Base-by-base conservation (phyloP, 2,797 vertebrate species). In the Xyrichtys novacula region DNA sequence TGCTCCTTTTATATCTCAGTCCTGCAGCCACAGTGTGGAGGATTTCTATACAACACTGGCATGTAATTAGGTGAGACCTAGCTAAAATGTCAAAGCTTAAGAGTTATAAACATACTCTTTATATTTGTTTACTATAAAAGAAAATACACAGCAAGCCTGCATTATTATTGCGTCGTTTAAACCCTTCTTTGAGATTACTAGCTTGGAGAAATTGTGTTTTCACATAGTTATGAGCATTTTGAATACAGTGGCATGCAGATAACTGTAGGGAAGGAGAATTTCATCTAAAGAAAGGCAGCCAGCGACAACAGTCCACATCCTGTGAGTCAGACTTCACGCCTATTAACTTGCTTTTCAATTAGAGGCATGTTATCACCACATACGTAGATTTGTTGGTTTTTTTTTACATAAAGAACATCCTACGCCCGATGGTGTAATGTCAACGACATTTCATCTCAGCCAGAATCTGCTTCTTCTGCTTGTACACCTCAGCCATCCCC, bases 401-500 rank as follows among this genome's bases (percentile, higher is more conserved):
- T 49, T 15, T 28, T 20, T 16, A 57, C 53, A 19, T 26, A 49
- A 79, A 34, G 16, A 43, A 38, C 56, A 63, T n/a, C 38, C 40
- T 68, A 11, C 1, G 9, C 23, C 58, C 61, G 52, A 47, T n/a
- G 83, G 84, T 61, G 75, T 68, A 49, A 54, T 61, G 31, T 74
- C 68, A 76, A 66, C 64, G 56, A 63, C 3, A 43, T 55, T 72
- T 67, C n/a, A 59, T 78, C 49, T 46, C 47, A 12, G 57, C 36
- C 46, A 71, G 59, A 65, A 38, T 56, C 43, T 12, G 8, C 42
- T 55, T 40, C 55, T 53, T 47, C 56, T 58, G 55, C 69, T 76
- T 61, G 67, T 68, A 56, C 71, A 64, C 59, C 48, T 40, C 48
- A 81, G 71, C 82, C 72, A 20, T 65, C 63, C 53, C 72, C 65